Evolutionary conservation across 30 jellyfish, hydroid and myxozoan genomes (phyloP).

Genomic region (Turritopsis dohrnii): DNA sequence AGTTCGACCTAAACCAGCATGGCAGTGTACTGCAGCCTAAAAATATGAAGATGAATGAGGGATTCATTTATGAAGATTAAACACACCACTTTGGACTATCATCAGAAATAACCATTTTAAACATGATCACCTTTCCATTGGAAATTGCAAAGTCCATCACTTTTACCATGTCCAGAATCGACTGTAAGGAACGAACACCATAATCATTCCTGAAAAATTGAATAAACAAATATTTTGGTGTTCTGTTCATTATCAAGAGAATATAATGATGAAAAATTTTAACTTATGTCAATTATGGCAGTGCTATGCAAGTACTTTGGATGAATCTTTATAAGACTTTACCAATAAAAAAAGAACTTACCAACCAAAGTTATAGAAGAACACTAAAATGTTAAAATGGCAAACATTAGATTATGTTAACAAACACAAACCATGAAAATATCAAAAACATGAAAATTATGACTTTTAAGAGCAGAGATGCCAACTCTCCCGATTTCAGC

Average conservation of each 20-base stretch:
- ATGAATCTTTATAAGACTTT: neutral
- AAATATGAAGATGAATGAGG: neutral
- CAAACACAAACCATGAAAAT: neutral
- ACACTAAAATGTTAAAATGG: slow-evolving; percentile 42
- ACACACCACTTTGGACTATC: neutral
- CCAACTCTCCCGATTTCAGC: no score
- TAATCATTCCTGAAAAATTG: slow-evolving; percentile 73
- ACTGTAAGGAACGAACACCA: slow-evolving; percentile 92
- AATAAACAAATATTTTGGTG: neutral
- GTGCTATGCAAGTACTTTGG: neutral
- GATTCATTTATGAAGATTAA: neutral
- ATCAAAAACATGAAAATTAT: no score
- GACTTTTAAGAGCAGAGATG: no score
- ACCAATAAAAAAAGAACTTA: slow-evolving; percentile 28
- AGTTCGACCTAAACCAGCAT: slow-evolving; percentile 96
- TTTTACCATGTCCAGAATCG: slow-evolving; percentile 94
- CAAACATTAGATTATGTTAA: neutral
- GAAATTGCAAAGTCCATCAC: slow-evolving; percentile 92
- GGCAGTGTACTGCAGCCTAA: slow-evolving; percentile 95
- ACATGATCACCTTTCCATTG: slow-evolving; percentile 67
- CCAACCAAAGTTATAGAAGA: slow-evolving; percentile 93
- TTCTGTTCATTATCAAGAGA: neutral
- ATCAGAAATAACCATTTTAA: neutral
- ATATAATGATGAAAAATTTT: neutral
- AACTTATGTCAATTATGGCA: neutral